A percentile compares a stretch with the other conserved stretches of the same genome.
phyloP scores from a whole-genome alignment of 2,113 vertebrate species.

The Paramormyrops kingsleyae region DNA sequence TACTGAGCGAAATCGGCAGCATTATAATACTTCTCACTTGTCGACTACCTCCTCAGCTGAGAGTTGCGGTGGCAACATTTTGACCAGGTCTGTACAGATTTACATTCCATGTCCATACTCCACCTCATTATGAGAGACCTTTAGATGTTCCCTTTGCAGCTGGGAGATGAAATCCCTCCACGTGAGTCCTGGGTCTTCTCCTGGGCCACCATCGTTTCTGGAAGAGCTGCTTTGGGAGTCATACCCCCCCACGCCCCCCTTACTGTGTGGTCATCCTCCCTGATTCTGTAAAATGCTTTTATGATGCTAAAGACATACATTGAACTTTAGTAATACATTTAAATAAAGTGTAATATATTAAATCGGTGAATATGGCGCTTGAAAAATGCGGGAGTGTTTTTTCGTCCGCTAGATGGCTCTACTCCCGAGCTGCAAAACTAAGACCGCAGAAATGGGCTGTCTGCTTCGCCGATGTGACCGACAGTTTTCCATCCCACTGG shows the following conservation, averaged over 20 bases:
- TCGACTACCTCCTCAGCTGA: not conserved
- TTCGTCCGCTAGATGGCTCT: conserved; percentile 22
- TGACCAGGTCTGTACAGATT: not conserved
- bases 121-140: not conserved
- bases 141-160: not conserved
- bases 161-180: not conserved
- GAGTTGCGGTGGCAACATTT: not conserved
- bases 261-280: not conserved
- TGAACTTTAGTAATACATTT: not conserved
- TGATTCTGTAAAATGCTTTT: not conserved
- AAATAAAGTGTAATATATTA: not conserved
- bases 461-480: not conserved
- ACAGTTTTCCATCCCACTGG: not conserved
- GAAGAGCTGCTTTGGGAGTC: not conserved
- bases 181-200: not conserved
- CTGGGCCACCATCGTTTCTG: not conserved
- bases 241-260: not conserved
- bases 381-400: not conserved
- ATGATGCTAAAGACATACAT: not conserved
- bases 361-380: not conserved
- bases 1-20: not conserved
- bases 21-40: not conserved
- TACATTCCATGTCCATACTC: not conserved
- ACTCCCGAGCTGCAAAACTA: not conserved
- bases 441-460: not conserved